Conservation (phyloP, 2,113 vertebrate genomes). For the Galbula dea region DNA sequence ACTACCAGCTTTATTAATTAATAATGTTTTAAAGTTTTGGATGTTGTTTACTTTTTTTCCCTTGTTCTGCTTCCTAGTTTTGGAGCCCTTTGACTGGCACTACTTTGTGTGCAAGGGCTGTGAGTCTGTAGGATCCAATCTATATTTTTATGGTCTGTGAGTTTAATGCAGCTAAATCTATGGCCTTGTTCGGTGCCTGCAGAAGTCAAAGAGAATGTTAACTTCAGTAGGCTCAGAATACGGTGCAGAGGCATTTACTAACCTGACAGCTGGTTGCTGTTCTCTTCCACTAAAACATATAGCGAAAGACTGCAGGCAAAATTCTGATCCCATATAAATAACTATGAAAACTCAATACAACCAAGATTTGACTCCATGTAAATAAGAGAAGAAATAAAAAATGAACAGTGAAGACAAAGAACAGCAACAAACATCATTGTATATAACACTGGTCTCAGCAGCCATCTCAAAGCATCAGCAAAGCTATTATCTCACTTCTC, state of each 20-base stretch:
- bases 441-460: background rate
- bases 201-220: background rate
- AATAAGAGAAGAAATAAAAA: background rate
- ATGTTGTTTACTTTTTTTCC: background rate
- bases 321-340: background rate
- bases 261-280: background rate
- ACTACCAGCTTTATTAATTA: background rate
- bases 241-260: background rate
- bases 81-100: background rate
- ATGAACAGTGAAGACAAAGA: background rate
- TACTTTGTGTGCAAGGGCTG: background rate
- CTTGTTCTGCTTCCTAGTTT: background rate
- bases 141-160: background rate
- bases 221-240: background rate
- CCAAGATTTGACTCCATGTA: background rate
- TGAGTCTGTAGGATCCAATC: background rate
- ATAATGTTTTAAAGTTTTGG: rapidly evolving
- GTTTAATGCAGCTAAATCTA: background rate
- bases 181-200: background rate
- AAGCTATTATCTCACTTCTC: background rate
- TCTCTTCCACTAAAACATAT: background rate
- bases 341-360: background rate
- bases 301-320: background rate
- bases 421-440: background rate
- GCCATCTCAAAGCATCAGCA: background rate